Conservation (phyloP, 2,888 invertebrate species). For the Chrysotoxum bicinctum region DNA sequence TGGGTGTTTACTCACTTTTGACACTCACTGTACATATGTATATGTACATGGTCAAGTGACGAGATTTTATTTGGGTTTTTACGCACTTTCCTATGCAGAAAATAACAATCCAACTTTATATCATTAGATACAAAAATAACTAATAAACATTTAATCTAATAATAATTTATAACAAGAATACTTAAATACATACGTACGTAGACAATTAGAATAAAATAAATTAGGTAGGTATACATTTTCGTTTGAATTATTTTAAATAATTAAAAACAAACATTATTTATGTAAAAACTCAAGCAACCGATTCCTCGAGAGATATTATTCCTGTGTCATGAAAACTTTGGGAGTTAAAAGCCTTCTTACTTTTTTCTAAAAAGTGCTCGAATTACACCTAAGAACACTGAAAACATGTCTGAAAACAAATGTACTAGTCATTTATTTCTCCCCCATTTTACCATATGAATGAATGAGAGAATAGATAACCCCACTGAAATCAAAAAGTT, state of each 20-base stretch:
- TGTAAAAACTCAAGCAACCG: not conserved
- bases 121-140: no score
- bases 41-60: no score
- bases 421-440: not conserved
- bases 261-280: not conserved
- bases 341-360: not conserved
- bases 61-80: no score
- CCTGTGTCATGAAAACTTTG: not conserved
- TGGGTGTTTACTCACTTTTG: no score
- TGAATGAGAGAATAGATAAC: conserved; percentile 9
- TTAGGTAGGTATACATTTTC: no score
- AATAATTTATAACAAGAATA: no score
- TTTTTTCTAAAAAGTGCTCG: not conserved
- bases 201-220: no score
- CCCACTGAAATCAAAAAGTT: conserved; percentile 4
- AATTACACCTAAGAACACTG: conserved; percentile 9
- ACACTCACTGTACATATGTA: no score
- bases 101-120: no score
- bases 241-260: not conserved
- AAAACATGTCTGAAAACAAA: not conserved
- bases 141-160: no score
- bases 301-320: not conserved
- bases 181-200: no score
- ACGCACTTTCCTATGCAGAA: no score
- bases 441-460: not conserved